A percentile compares a stretch with the other conserved stretches of the same genome.
Conservation (phyloP, 2,113 vertebrate genomes). For the Sorex fumeus region DNA sequence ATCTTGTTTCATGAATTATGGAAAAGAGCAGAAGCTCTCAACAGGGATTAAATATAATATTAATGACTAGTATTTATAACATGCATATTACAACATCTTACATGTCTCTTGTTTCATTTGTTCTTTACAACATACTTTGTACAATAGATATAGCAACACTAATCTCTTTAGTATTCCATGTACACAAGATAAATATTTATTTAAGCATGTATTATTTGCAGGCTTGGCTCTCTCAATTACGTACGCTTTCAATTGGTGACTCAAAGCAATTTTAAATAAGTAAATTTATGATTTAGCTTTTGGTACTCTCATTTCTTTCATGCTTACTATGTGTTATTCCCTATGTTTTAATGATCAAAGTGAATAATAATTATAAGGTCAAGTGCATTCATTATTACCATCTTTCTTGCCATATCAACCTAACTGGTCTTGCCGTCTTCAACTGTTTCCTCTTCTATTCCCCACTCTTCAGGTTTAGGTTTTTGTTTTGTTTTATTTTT, state of each 20-base stretch:
- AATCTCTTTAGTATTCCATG: conserved; percentile 55
- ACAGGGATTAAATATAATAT: conserved; percentile 50
- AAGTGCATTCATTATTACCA: not conserved
- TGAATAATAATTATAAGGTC: not conserved
- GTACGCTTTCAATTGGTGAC: not conserved
- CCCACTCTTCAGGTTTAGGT: not conserved
- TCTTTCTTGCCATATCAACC: not conserved
- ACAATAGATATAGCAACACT: conserved; percentile 34
- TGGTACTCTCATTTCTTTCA: not conserved
- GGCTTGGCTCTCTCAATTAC: not conserved
- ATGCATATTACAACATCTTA: conserved; percentile 67
- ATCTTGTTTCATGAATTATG: not conserved
- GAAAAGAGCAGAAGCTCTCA: conserved; percentile 56
- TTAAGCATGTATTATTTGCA: conserved; percentile 39
- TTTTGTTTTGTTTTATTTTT: not conserved
- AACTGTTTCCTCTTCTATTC: too few species aligned
- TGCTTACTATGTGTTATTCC: not conserved
- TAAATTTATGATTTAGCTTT: not conserved
- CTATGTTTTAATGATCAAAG: not conserved
- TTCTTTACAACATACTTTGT: conserved; percentile 63
- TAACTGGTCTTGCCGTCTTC: not conserved
- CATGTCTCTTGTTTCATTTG: conserved; percentile 44
- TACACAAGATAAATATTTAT: conserved; percentile 70
- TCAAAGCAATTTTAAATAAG: conserved; percentile 19
- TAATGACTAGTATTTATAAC: conserved; percentile 50